Conservation (phyloP, 2,113 vertebrate genomes). For the Tinamus guttatus region DNA sequence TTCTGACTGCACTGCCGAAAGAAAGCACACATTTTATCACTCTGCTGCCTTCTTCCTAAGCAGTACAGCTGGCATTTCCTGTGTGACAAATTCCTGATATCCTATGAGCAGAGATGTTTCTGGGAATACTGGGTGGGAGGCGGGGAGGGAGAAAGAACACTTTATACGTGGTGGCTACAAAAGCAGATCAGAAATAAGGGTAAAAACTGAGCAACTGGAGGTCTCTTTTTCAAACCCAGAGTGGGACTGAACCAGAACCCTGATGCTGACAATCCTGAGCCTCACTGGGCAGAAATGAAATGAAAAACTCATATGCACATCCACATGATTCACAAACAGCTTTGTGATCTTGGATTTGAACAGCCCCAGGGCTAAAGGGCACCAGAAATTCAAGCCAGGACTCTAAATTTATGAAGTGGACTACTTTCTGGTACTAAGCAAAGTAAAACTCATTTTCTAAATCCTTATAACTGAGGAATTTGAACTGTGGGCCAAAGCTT, state of each 20-base stretch:
- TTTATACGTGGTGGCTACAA: not conserved
- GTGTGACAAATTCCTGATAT: not conserved
- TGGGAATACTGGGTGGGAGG: not conserved
- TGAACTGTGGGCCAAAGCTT: not conserved
- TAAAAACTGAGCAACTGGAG: not conserved
- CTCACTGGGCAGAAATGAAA: not conserved
- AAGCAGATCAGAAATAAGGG: not conserved
- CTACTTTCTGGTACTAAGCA: not conserved
- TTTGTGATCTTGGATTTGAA: not conserved
- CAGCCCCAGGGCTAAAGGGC: not conserved
- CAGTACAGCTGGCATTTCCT: not conserved
- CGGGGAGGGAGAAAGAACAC: not conserved
- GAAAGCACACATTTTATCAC: not conserved
- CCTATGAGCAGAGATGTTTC: not conserved
- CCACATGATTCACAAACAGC: not conserved
- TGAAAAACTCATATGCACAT: fast-evolving
- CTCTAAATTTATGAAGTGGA: not conserved
- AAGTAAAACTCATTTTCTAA: not conserved
- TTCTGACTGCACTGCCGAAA: not conserved
- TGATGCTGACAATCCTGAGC: not conserved
- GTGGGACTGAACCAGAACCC: constrained; percentile 61
- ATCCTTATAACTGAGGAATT: not conserved
- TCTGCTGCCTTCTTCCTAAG: not conserved
- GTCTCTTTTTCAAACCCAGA: not conserved
- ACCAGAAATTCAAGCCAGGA: not conserved